These are phyloP conservation scores for Melinopterus prodromus DNA, from an alignment of 2,888 invertebrate species.

Conservation along the genomic window DNA sequence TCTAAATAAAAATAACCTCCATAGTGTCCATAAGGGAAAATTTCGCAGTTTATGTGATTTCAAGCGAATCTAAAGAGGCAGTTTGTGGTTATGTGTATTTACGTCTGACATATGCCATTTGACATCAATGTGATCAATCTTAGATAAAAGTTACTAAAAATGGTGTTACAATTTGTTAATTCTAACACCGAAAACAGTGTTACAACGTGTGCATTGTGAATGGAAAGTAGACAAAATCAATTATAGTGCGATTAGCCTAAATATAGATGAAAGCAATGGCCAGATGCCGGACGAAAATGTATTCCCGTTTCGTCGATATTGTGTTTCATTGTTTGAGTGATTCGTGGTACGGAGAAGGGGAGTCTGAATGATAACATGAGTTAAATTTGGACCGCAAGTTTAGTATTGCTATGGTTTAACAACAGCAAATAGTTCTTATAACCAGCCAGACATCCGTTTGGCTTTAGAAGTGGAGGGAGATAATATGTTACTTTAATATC, in stretches of 20 bases:
- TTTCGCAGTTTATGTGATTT: too few relatives aligned
- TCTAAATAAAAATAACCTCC: too few relatives aligned
- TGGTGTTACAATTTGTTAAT: too few relatives aligned
- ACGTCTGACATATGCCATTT: too few relatives aligned
- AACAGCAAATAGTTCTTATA: neutral
- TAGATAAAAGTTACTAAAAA: too few relatives aligned
- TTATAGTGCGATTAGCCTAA: neutral
- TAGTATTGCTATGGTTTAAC: too few relatives aligned
- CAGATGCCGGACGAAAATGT: neutral
- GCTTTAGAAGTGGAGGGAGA: neutral
- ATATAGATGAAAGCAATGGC: neutral
- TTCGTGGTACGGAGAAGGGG: neutral
- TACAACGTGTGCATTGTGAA: too few relatives aligned
- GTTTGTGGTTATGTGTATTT: too few relatives aligned
- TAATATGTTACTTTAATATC: neutral
- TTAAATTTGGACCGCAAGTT: neutral
- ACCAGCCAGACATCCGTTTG: neutral
- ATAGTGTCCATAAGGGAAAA: too few relatives aligned
- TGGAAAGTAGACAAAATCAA: neutral
- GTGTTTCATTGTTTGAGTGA: neutral
- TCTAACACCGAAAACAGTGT: too few relatives aligned
- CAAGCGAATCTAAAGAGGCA: too few relatives aligned
- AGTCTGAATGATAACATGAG: neutral
- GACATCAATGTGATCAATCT: too few relatives aligned
- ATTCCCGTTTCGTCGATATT: neutral